Evolutionary conservation across 2,797 vertebrate species (phyloP).

Genomic region (Agapornis canus): DNA sequence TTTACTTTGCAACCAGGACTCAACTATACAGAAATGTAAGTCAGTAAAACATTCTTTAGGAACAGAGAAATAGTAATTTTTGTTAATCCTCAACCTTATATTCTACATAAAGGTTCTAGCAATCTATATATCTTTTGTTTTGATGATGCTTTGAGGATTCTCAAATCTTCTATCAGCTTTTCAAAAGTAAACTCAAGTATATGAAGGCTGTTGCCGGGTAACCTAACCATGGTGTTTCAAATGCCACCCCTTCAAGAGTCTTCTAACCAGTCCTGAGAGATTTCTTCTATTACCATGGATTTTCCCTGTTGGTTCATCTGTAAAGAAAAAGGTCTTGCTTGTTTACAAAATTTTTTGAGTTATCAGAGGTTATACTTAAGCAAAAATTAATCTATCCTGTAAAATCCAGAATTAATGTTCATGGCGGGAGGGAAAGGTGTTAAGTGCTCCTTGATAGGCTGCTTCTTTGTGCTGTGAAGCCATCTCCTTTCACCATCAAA

Average conservation of each 20-base stretch:
- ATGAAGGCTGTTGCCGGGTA: neutral
- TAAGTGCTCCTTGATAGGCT: neutral
- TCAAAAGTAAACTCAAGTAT: neutral
- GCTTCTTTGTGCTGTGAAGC: neutral
- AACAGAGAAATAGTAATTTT: neutral
- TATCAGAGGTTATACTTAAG: neutral
- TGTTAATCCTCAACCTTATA: neutral
- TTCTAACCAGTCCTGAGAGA: neutral
- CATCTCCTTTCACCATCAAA: neutral
- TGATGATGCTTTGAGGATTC: neutral
- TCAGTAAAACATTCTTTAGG: neutral
- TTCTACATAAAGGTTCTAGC: neutral
- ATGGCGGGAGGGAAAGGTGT: fast-evolving
- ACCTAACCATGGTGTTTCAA: neutral
- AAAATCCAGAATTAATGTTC: neutral
- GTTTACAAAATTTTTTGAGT: neutral
- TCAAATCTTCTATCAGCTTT: neutral
- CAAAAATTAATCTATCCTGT: neutral
- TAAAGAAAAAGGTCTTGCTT: neutral
- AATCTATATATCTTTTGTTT: neutral
- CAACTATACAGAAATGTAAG: neutral
- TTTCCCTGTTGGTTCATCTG: neutral
- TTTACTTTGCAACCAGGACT: neutral
- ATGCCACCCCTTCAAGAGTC: neutral
- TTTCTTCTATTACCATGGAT: neutral